Percentiles rank a stretch among this genome's conserved stretches.
Conservation (phyloP, 2,797 vertebrate species). For the Pangasius mekongensis region DNA sequence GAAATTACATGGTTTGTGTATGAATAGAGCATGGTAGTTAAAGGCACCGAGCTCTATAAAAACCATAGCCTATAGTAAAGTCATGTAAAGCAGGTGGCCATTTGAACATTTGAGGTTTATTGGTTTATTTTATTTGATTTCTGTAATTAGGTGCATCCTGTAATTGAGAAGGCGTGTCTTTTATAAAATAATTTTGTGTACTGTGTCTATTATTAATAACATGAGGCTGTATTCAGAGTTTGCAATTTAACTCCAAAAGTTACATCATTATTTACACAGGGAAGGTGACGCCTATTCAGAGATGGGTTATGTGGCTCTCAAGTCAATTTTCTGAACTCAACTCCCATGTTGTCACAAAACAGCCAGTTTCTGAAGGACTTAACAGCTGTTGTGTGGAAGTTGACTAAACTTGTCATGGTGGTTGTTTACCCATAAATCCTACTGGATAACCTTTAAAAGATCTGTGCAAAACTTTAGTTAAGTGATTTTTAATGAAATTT, state of each 20-base stretch:
- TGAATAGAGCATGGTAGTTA: conserved; percentile 5
- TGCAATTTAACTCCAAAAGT: neutral
- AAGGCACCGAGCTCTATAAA: neutral
- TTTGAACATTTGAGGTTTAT: neutral
- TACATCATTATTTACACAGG: neutral
- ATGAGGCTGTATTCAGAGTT: neutral
- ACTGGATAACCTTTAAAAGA: neutral
- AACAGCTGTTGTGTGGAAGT: neutral
- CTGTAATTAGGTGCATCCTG: neutral
- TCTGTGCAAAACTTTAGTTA: neutral
- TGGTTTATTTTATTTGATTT: neutral
- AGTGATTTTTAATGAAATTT: neutral
- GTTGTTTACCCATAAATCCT: neutral
- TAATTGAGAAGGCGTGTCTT: neutral
- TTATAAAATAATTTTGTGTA: neutral
- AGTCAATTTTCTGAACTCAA: neutral
- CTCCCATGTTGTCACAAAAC: neutral
- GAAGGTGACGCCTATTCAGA: neutral
- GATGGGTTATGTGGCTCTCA: neutral
- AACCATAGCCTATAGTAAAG: neutral
- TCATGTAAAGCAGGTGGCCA: neutral
- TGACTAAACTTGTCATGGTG: neutral
- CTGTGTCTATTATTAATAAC: neutral
- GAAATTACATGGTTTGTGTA: conserved; percentile 19
- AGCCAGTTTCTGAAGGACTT: neutral